These are phyloP conservation scores for Malurus cyaneus DNA, from an alignment of 2,113 vertebrate species.

Conservation along the genomic window DNA sequence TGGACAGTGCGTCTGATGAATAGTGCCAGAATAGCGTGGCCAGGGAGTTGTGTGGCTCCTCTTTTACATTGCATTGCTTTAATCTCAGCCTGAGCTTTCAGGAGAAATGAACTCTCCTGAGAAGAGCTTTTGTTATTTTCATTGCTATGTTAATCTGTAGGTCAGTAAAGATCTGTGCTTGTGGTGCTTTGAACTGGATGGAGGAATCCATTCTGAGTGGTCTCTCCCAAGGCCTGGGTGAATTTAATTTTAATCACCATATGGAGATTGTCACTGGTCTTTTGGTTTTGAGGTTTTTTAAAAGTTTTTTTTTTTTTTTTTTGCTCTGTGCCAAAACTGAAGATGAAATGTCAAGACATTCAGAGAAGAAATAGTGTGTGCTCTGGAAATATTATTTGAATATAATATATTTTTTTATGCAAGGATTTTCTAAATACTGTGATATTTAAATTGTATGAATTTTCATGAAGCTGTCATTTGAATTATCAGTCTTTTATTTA, in stretches of 20 bases:
- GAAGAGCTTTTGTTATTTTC: background rate
- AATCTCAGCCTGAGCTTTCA: background rate
- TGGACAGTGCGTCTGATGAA: background rate
- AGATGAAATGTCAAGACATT: background rate
- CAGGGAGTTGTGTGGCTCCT: background rate
- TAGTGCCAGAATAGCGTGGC: background rate
- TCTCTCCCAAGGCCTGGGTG: background rate
- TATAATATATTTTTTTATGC: background rate
- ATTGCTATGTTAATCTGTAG: background rate
- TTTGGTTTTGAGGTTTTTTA: background rate
- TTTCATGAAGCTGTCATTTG: background rate
- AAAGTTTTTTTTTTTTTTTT: rapidly evolving
- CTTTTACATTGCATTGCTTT: background rate
- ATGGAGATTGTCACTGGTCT: background rate
- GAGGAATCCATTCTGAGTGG: background rate
- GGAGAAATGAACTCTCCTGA: background rate
- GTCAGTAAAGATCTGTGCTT: background rate
- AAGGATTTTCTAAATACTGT: background rate
- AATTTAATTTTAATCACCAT: background rate
- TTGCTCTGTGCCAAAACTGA: background rate
- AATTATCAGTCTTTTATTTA: background rate
- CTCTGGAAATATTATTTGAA: background rate
- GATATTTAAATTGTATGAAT: background rate
- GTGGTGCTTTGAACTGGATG: background rate
- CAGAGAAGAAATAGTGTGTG: background rate